Evolutionary conservation across 2,113 vertebrate genomes (phyloP), one percentile per base, ranked within the genome.

Genomic region (Taxidea taxus): DNA sequence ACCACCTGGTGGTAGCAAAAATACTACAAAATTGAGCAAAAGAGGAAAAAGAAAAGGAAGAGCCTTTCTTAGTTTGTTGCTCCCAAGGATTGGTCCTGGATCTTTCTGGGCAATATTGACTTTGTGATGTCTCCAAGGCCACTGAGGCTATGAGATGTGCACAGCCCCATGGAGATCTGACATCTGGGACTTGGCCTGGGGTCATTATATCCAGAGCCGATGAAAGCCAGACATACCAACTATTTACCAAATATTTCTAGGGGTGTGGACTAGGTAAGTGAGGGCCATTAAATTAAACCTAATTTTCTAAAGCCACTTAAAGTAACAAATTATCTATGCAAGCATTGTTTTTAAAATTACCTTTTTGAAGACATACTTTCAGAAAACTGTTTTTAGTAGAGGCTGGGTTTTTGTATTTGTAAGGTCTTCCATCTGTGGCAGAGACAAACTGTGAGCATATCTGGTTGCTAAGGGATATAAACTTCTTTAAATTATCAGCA

Each of bases 1-100:
- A 97, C 96, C 92, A 95, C 92, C 94, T 97, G 90, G 87, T 96
- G 90, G 92, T 96, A 85, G 47, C 75, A 96, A 96, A 95, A 96
- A 77, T 81, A 95, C 70, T 94, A 75, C 54, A 95, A 89, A 93
- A 39, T 44, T 44, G 29, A 92, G 84, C 25, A 42, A 42, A 87
- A 56, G 15, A 39, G n/a, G 14, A 62, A 78, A 78, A 44, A 70
- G 31, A 10, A 29, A 60, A 77, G 56, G 29, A 51, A 86, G 18
- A 23, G 25, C 5, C 12, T 77, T 62, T 88, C 49, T 78, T 39
- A 44, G 39, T 70, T 86, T 49, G n/a, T 20, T 64, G 5, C 25
- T 56, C n/a, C 31, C 31, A 31, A 62, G 51, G 54, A 39, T 10
- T 87, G 18, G 15, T 21, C 27, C 47, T 89, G 29, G 42, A 13